Conservation (phyloP, 1,140 invertebrate species). For the Hypsibius dujardini region DNA sequence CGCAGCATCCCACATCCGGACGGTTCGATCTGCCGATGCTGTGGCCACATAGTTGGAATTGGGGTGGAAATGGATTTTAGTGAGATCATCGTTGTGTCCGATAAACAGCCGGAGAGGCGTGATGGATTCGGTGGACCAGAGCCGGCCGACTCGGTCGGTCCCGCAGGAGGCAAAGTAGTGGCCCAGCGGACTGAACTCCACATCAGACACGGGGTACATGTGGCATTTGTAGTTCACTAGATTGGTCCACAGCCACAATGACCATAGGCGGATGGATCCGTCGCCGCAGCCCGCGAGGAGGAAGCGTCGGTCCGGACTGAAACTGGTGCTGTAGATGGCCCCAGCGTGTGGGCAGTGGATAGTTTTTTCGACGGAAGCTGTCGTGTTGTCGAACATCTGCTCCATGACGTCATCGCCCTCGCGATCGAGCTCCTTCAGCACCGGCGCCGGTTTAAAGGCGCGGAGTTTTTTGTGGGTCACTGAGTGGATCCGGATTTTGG, state of each 20-base stretch:
- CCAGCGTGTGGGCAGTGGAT: constrained; percentile 65
- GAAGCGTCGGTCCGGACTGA: constrained; percentile 72
- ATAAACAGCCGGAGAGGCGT: constrained; percentile 79
- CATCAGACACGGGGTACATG: constrained; percentile 80
- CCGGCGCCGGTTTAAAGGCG: constrained; percentile 64
- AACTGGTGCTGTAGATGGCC: constrained; percentile 69
- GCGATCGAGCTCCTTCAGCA: constrained; percentile 68
- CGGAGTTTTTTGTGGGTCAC: constrained; percentile 66
- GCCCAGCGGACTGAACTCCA: constrained; percentile 65
- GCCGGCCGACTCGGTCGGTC: constrained; percentile 72
- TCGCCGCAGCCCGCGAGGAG: constrained; percentile 84
- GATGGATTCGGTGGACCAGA: constrained; percentile 88
- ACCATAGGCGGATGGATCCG: constrained; percentile 81
- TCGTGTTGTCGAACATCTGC: constrained; percentile 84
- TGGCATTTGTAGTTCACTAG: constrained; percentile 82
- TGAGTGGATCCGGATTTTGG: constrained; percentile 70
- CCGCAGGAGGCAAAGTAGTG: constrained; percentile 88
- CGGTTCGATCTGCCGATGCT: constrained; percentile 83
- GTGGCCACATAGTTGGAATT: constrained; percentile 94
- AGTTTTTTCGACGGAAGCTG: constrained; percentile 52
- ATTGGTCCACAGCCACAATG: constrained; percentile 83
- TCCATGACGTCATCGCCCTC: constrained; percentile 81
- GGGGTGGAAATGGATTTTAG: constrained; percentile 86
- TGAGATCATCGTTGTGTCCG: constrained; percentile 85
- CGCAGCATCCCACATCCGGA: constrained; percentile 84